Base-by-base conservation (phyloP, 2,888 invertebrate species). In the Epirrhoe alternata region DNA sequence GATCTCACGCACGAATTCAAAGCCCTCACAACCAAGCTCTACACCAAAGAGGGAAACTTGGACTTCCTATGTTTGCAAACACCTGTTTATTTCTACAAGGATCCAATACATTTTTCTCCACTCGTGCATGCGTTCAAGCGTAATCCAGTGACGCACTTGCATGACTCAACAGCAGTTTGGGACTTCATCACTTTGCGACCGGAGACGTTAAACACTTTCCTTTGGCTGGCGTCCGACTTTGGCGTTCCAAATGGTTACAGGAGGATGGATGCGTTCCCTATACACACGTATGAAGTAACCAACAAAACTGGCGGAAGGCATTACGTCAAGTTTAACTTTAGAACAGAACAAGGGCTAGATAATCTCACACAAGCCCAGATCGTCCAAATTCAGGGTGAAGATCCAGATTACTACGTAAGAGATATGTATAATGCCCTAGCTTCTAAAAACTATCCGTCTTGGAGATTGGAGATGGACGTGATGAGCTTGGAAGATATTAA, bases 121-220 rank as follows among this genome's bases (percentile, higher is more conserved):
- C 97, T 98, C 79, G 96, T 97, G 73, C 98, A 97, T 84, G 96
- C 97, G 0, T 97, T 98, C 81, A 98, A 97, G 87, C 94, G 98
- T 76, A 99, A 99, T 86, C 99, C 99, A 0, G 95, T 94, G 51
- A 97, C 97, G 0, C 96, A 97, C 78, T 88, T 97, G 14, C 96
- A 96, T 86, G 98, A 98, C 87, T 87, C 95, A 0, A 96, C 97
- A 74, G 96, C 96, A 95, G 96, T 96, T 79, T 98, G 97, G 97
- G 98, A 99, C 85, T 97, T 98, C 77, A 92, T 97, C 61, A 95
- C 96, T 0, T 91, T 97, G 51, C 94, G 97, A 54, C 97, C 98
- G 0, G 97, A 98, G 86, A 93, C 96, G 0, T 94, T 96, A 4
- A 97, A 98, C 83, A 97, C 97, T 2, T 88, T 95, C 10, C 92